Evolutionary conservation across 2,888 invertebrate species (phyloP).

Genomic region (Plagiodera versicolora): DNA sequence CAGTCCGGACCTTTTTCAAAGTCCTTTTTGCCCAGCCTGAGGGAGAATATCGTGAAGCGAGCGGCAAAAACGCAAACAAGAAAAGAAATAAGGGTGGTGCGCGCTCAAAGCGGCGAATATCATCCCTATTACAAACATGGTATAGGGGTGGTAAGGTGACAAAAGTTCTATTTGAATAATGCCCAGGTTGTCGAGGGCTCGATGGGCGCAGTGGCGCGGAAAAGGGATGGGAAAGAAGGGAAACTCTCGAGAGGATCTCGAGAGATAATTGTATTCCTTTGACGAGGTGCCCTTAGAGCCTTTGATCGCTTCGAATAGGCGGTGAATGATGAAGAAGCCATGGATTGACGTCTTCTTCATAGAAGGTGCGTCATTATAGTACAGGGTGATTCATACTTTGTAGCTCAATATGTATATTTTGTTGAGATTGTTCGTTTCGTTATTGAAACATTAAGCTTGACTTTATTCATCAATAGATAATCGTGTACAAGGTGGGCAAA

Average conservation of each 20-base stretch:
- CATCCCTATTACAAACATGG: conserved; percentile 27
- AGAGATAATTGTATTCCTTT: conserved; percentile 2
- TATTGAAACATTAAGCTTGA: no score
- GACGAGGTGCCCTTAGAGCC: not conserved
- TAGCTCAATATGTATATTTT: no score
- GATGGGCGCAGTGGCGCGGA: conserved; percentile 5
- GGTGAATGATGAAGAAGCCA: not conserved
- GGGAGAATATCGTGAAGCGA: conserved; percentile 11
- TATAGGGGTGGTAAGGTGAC: conserved; percentile 33
- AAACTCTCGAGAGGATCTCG: not conserved
- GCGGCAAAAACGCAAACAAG: conserved; percentile 23
- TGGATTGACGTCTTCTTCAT: not conserved
- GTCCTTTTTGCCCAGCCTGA: not conserved
- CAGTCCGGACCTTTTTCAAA: not conserved
- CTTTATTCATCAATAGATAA: no score
- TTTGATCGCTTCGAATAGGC: not conserved
- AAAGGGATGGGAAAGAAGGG: not conserved
- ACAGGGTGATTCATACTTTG: no score
- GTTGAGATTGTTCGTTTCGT: no score
- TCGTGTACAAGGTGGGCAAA: no score
- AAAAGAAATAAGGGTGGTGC: conserved; percentile 23
- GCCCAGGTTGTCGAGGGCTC: conserved; percentile 7
- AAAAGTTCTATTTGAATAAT: conserved; percentile 30
- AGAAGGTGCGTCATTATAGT: no score
- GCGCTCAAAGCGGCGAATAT: conserved; percentile 20